Base-by-base conservation (phyloP, 2,888 invertebrate species). In the Leucania comma region DNA sequence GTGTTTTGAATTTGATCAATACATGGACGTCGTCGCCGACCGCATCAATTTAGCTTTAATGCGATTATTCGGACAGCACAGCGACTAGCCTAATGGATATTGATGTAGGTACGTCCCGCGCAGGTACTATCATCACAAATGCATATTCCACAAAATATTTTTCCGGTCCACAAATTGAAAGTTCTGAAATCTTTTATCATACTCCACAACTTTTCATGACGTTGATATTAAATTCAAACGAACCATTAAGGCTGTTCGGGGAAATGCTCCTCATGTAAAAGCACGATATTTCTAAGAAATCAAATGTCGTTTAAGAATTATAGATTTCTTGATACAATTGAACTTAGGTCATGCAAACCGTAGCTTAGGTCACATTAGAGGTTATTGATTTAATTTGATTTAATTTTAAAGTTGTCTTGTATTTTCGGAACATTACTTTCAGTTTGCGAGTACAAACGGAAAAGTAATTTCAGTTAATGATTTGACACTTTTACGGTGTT, bases 401-500 rank as follows among this genome's bases (percentile, higher is more conserved):
- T 12, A 35, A 66, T 79, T 69, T 69, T 53, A 63, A 72, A 67
- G 63, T 63, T 60, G 59, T 67, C 56, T 78, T 65, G 35, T 64
- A 50, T 68, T 70, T 68, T 64, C 50, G 68, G 57, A 65, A 74
- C 1, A 79, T 72, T 65, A 56, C 61, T 79, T 79, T 77, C 72
- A 71, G 80, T 80, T 72, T 76, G 74, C 72, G 78, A 86, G 80
- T 86, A 85, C 85, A 82, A 87, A 86, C 84, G 86, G 84, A 86
- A 90, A 91, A 89, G 90, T 90, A 93, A 93, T 93, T 93, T 90
- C 83, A 89, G 86, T 89, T 91, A 93, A 92, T 93, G 91, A 93
- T 92, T 94, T 90, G 90, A 91, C 92, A 92, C 88, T 92, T 93
- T 93, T 90, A 91, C 88, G 88, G 85, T 89, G 80, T 90, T 90